A percentile compares a stretch with the other conserved stretches of the same genome.
phyloP scores from a whole-genome alignment of 1,140 invertebrate species.

The Cephus cinctus region DNA sequence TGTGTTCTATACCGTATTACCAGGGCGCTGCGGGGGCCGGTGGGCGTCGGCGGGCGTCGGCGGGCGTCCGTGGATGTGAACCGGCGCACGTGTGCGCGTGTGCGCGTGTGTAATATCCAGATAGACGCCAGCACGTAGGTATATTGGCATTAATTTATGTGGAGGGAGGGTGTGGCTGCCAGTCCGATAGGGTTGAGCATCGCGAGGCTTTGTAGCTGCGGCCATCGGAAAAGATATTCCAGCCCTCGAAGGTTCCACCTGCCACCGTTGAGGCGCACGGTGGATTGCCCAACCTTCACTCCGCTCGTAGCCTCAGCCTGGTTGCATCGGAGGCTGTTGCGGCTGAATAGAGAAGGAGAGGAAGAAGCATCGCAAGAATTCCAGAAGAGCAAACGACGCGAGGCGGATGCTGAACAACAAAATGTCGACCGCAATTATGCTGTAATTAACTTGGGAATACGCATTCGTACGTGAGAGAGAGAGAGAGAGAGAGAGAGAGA shows the following conservation, averaged over 20 bases:
- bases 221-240: not conserved
- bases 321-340: no score
- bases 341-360: no score
- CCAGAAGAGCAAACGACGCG: constrained; percentile 21
- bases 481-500: constrained; percentile 13
- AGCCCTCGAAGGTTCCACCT: not conserved
- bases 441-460: constrained; percentile 53
- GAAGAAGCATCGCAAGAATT: no score
- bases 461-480: no score
- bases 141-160: constrained; percentile 51
- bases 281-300: not conserved
- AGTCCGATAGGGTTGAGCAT: constrained; percentile 43
- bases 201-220: constrained; percentile 38
- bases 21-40: no score
- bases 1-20: constrained; percentile 52
- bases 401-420: constrained; percentile 41
- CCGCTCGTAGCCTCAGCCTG: no score
- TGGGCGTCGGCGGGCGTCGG: not conserved
- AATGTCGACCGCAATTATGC: constrained; percentile 57
- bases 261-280: not conserved
- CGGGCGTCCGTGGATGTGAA: not conserved
- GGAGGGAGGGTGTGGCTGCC: constrained; percentile 23
- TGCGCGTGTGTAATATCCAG: constrained; percentile 48
- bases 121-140: constrained; percentile 43
- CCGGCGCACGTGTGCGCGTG: constrained; percentile 34